Percentiles rank a stretch among this genome's conserved stretches.
Conservation (phyloP, 2,888 invertebrate genomes). For the Anagyrus pseudococci region DNA sequence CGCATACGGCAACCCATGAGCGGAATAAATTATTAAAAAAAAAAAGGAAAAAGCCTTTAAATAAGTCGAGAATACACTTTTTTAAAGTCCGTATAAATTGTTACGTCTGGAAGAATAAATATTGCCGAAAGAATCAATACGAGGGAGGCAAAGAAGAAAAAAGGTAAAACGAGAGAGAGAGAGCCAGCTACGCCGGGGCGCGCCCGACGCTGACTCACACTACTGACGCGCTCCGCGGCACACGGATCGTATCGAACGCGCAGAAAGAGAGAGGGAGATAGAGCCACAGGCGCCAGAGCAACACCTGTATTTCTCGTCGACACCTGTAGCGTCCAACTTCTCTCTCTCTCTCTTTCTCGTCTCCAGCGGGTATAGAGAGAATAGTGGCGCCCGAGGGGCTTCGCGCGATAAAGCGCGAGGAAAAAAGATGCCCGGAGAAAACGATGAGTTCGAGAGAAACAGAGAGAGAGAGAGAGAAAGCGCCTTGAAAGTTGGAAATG, state of each 20-base stretch:
- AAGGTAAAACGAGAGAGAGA: background rate
- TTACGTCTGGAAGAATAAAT: too few relatives aligned
- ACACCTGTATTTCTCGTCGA: slow-evolving; percentile 58
- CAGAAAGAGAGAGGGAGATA: background rate
- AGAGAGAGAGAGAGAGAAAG: background rate
- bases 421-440: background rate
- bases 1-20: too few relatives aligned
- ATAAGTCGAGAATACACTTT: too few relatives aligned
- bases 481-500: slow-evolving; percentile 2
- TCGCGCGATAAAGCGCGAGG: slow-evolving; percentile 5
- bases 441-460: background rate
- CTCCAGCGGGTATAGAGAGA: slow-evolving; percentile 32
- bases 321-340: slow-evolving; percentile 56
- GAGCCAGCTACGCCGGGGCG: slow-evolving; percentile 2
- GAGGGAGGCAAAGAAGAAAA: background rate
- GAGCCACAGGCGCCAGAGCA: slow-evolving; percentile 28
- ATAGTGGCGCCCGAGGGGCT: slow-evolving; percentile 28
- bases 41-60: too few relatives aligned
- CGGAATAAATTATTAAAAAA: too few relatives aligned
- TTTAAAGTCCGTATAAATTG: too few relatives aligned
- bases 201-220: slow-evolving; percentile 19
- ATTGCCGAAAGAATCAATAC: background rate
- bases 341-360: too few relatives aligned
- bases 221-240: slow-evolving; percentile 8
- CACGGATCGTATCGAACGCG: background rate